These are phyloP conservation scores for Drosophila greeni DNA, from an alignment of 2,888 invertebrate genomes.

Conservation along the genomic window DNA sequence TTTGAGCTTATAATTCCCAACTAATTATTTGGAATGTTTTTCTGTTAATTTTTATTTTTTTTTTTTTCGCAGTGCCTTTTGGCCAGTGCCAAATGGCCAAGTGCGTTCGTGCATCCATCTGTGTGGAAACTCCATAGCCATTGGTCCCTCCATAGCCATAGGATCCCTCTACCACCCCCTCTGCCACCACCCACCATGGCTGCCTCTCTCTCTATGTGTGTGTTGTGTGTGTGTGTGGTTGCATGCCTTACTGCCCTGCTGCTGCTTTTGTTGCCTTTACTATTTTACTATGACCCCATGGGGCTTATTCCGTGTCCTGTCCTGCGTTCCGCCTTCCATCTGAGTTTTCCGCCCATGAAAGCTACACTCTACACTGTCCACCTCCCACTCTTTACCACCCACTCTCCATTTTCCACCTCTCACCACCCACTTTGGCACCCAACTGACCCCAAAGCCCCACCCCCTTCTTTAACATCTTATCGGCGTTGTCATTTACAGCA, in stretches of 20 bases:
- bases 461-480: slow-evolving; percentile 41
- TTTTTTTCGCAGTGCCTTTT: slow-evolving; percentile 1
- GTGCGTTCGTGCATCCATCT: slow-evolving; percentile 45
- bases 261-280: slow-evolving; percentile 24
- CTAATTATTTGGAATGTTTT: not conserved
- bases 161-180: not conserved
- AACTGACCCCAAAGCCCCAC: not conserved
- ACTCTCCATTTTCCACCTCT: too few species aligned
- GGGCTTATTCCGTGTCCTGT: slow-evolving; percentile 28
- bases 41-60: not conserved
- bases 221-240: slow-evolving; percentile 29
- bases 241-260: slow-evolving; percentile 40
- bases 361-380: not conserved
- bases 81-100: slow-evolving; percentile 37
- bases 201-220: slow-evolving; percentile 23
- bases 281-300: slow-evolving; percentile 37
- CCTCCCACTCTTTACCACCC: not conserved
- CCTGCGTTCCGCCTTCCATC: not conserved
- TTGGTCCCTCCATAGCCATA: too few species aligned
- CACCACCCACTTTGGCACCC: not conserved
- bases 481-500: slow-evolving; percentile 56
- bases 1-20: not conserved
- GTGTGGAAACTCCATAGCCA: slow-evolving; percentile 16
- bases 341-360: slow-evolving; percentile 1
- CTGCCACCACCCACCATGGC: not conserved